Percentiles rank a stretch among this genome's conserved stretches.
These are phyloP conservation scores for Danaus plexippus DNA, from an alignment of 1,140 invertebrate species.

Conservation along the genomic window DNA sequence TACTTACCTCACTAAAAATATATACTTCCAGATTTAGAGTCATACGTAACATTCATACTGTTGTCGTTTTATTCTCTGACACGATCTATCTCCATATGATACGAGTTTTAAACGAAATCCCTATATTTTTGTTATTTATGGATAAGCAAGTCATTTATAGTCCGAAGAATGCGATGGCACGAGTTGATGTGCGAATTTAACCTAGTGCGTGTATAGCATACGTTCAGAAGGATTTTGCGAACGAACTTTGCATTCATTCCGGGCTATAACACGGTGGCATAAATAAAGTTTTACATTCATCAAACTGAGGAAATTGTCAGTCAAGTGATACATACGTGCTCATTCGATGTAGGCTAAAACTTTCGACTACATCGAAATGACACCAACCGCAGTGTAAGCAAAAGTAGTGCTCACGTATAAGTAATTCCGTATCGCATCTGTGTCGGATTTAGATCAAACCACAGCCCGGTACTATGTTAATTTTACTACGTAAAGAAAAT, in stretches of 20 bases:
- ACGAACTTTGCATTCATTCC: conserved; percentile 60
- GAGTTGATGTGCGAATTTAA: conserved; percentile 48
- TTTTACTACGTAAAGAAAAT: conserved; percentile 37
- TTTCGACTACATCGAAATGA: conserved; percentile 52
- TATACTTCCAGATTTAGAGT: no score
- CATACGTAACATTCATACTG: no score
- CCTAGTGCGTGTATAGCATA: conserved; percentile 40
- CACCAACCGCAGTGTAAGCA: conserved; percentile 61
- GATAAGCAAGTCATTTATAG: conserved; percentile 35
- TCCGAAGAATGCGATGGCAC: conserved; percentile 33
- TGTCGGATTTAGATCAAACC: conserved; percentile 33
- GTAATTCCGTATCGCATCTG: conserved; percentile 39
- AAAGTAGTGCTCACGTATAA: conserved; percentile 54
- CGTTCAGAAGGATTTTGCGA: conserved; percentile 31
- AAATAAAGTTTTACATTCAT: conserved; percentile 45
- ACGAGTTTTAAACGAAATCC: no score
- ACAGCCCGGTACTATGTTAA: conserved; percentile 35
- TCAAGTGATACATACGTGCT: conserved; percentile 48
- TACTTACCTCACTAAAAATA: no score
- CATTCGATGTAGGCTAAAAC: conserved; percentile 53
- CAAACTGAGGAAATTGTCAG: conserved; percentile 52
- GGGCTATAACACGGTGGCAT: conserved; percentile 47
- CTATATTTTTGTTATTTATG: conserved; percentile 1
- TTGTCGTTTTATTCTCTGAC: no score
- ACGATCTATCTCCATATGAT: no score